Base-by-base conservation (phyloP, 2,797 vertebrate genomes). In the Neosalanx taihuensis region DNA sequence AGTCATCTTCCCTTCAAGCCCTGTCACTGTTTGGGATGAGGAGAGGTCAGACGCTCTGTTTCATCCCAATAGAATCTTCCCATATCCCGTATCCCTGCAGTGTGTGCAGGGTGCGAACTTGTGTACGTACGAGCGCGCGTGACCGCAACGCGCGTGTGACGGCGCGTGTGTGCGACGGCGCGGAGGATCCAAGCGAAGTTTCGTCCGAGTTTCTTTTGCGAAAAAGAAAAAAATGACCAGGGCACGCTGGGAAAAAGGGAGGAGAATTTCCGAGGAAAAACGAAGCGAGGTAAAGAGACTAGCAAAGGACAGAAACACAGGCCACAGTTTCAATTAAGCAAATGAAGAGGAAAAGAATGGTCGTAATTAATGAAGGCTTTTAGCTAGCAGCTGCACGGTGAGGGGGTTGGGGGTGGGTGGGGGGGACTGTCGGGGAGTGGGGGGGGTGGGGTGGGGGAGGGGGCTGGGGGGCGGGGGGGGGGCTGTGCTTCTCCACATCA, bases 341-440 rank as follows among this genome's bases (percentile, higher is more conserved):
- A 92, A 90, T 89, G 85, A 91, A 87, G 88, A 88, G 87, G 89
- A 89, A 85, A 84, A 86, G 82, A 84, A 86, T 84, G 41, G 79
- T 88, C 86, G 90, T 91, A 88, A 92, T 91, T 90, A 91, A 91
- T 80, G 88, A 90, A 90, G 89, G 89, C 90, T 88, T 91, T 91
- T 87, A 87, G 84, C 89, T 87, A 88, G 91, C 81, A 84, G 89
- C 90, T 91, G 91, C 81, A 77, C 7, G 71, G 10, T 13, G 3
- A 23, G 63, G 23, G 49, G 71, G 64, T n/a, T 51, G 71, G 72
- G 70, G 1, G 7, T 67, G 18, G 64, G 64, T 17, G 71, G 63
- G 20, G 70, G 26, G 20, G 70, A 13, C 62, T 51, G 35, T 6
- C 9, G 46, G 20, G 46, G 26, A 46, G 10, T 13, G 3, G 41